These are phyloP conservation scores for Lepidochitona cinerea DNA, from an alignment of 2,888 invertebrate genomes.

Conservation along the genomic window DNA sequence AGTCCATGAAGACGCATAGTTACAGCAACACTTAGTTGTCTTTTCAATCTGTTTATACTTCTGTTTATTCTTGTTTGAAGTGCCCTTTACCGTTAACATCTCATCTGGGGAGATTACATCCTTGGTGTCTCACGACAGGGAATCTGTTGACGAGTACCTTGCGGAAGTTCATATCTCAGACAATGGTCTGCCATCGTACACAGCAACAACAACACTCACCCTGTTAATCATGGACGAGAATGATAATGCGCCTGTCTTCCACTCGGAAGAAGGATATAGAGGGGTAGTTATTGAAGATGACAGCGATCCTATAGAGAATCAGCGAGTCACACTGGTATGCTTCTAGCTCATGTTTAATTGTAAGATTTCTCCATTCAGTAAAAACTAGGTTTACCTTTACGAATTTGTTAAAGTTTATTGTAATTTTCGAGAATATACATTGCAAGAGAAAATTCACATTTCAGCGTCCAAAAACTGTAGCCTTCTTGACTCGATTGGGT, in stretches of 20 bases:
- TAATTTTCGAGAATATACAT: too few species aligned
- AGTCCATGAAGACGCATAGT: too few species aligned
- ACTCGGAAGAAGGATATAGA: slow-evolving; percentile 16
- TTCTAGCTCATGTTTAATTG: too few species aligned
- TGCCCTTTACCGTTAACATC: not conserved
- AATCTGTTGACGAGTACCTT: not conserved
- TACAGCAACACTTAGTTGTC: too few species aligned
- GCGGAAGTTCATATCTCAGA: not conserved
- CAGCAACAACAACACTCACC: slow-evolving; percentile 8
- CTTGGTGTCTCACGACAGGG: not conserved
- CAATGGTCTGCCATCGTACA: not conserved
- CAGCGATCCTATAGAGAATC: not conserved
- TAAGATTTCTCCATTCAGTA: too few species aligned
- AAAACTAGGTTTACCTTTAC: too few species aligned
- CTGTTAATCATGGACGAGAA: slow-evolving; percentile 83
- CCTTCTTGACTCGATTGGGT: too few species aligned
- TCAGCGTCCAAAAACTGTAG: too few species aligned
- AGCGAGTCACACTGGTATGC: slow-evolving; percentile 4
- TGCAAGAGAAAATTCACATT: too few species aligned
- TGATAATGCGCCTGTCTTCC: slow-evolving; percentile 94
- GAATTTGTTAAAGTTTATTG: too few species aligned
- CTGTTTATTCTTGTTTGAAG: not conserved
- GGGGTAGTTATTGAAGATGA: slow-evolving; percentile 17
- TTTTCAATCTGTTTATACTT: not conserved
- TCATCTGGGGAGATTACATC: not conserved